A percentile compares a stretch with the other conserved stretches of the same genome.
phyloP scores from a whole-genome alignment of 1,140 invertebrate species.

The Procambarus clarkii region DNA sequence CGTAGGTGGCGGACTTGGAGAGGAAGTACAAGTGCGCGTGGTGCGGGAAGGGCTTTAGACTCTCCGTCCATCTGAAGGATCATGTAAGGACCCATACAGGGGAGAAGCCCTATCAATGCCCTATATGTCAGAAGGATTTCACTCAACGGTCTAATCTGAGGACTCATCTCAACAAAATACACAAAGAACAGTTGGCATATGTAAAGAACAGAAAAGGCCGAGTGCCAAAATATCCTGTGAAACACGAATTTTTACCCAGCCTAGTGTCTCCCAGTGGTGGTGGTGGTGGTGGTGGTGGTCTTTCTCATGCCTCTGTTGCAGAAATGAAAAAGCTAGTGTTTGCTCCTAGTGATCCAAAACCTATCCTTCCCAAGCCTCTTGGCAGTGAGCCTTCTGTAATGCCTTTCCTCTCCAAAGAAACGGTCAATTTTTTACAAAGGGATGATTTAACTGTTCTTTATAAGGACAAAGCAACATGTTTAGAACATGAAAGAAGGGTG shows the following conservation, averaged over 20 bases:
- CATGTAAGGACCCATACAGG: slow-evolving; percentile 96
- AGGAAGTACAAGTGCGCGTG: slow-evolving; percentile 89
- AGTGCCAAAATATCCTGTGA: slow-evolving; percentile 60
- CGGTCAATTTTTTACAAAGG: slow-evolving; percentile 64
- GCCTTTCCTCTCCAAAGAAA: slow-evolving; percentile 69
- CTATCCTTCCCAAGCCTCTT: slow-evolving; percentile 60
- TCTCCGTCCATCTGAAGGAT: slow-evolving; percentile 96
- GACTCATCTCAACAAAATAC: slow-evolving; percentile 82
- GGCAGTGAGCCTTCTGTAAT: slow-evolving; percentile 55
- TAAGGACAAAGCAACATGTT: slow-evolving; percentile 35
- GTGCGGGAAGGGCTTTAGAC: slow-evolving; percentile 97
- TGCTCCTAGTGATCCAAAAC: slow-evolving; percentile 45
- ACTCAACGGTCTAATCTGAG: slow-evolving; percentile 96
- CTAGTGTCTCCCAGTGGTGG: slow-evolving; percentile 20
- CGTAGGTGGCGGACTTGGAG: slow-evolving; percentile 72
- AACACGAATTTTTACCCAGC: slow-evolving; percentile 61
- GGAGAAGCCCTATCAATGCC: slow-evolving; percentile 97
- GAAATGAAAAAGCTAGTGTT: slow-evolving; percentile 52
- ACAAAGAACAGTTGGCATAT: slow-evolving; percentile 71
- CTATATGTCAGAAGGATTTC: slow-evolving; percentile 95
- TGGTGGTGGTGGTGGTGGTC: not conserved
- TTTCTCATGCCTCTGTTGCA: not conserved
- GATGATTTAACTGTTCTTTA: slow-evolving; percentile 59
- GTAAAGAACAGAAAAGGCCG: slow-evolving; percentile 64
- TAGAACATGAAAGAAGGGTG: slow-evolving; percentile 38